phyloP scores from a whole-genome alignment of 2,888 invertebrate genomes.

The Apotomis turbidana region DNA sequence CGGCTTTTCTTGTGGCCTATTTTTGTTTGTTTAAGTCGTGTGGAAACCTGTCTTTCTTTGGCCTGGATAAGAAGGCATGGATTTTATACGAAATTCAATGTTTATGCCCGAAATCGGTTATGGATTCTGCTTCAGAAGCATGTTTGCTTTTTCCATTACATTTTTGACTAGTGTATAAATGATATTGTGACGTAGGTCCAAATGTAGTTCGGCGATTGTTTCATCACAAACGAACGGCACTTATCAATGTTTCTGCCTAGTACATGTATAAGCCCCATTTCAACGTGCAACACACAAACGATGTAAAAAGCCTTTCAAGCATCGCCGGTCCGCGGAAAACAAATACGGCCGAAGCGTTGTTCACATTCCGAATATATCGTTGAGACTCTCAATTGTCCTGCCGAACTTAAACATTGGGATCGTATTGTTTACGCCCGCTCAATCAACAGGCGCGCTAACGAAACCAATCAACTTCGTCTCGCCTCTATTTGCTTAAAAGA shows the following conservation, averaged over 20 bases:
- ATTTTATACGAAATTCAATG: too few relatives aligned
- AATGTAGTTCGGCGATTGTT: not conserved
- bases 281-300: conserved; percentile 49
- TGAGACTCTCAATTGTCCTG: conserved; percentile 78
- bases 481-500: conserved; percentile 83
- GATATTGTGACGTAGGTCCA: too few relatives aligned
- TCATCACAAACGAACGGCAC: not conserved
- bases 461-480: conserved; percentile 85
- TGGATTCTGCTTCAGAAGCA: too few relatives aligned
- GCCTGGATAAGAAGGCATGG: too few relatives aligned
- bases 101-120: too few relatives aligned
- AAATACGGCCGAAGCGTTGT: conserved; percentile 58
- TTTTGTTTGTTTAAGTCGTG: too few relatives aligned
- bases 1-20: not conserved
- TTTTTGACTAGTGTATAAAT: too few relatives aligned
- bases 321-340: conserved; percentile 47
- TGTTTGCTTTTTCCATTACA: too few relatives aligned
- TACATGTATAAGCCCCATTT: conserved; percentile 5
- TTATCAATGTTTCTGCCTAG: conserved; percentile 3
- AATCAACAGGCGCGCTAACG: conserved; percentile 83
- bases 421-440: conserved; percentile 81
- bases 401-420: conserved; percentile 77
- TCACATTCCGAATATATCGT: conserved; percentile 58
- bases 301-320: conserved; percentile 51
- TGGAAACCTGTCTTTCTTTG: too few relatives aligned